Evolutionary conservation across 2,888 invertebrate species (phyloP).

Genomic region (Caenorhabditis wallacei): DNA sequence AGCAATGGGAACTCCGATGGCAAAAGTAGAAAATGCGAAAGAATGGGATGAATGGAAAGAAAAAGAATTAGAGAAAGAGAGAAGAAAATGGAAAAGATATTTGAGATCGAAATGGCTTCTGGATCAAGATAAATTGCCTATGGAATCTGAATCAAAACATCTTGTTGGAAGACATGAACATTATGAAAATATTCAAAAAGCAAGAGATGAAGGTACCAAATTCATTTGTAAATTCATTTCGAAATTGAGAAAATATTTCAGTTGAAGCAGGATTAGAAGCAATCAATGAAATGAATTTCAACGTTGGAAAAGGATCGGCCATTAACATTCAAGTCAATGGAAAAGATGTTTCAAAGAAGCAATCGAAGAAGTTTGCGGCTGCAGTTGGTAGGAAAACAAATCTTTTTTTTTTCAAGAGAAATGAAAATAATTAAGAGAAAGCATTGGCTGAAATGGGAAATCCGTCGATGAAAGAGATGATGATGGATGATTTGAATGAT

Average conservation of each 20-base stretch:
- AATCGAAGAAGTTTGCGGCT: constrained; percentile 38
- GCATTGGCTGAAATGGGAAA: constrained; percentile 44
- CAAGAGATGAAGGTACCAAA: constrained; percentile 13
- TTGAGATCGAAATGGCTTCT: constrained; percentile 48
- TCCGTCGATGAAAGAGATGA: constrained; percentile 36
- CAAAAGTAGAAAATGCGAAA: constrained; percentile 20
- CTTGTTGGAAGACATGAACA: constrained; percentile 33
- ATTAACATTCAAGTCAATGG: constrained; percentile 47
- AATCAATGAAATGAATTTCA: constrained; percentile 43
- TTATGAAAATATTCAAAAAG: constrained; percentile 13
- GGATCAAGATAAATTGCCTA: constrained; percentile 27
- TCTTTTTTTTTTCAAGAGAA: neutral
- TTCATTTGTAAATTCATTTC: neutral
- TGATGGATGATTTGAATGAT: constrained; percentile 38
- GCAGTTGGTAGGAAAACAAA: constrained; percentile 25
- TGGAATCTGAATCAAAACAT: constrained; percentile 22
- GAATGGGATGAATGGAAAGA: constrained; percentile 53
- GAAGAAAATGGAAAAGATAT: constrained; percentile 33
- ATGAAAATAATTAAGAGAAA: constrained; percentile 24
- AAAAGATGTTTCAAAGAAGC: constrained; percentile 33
- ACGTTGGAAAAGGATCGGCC: constrained; percentile 34
- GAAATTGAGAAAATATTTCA: constrained; percentile 1
- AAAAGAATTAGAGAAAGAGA: constrained; percentile 34
- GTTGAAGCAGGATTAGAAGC: constrained; percentile 30
- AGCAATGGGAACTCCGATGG: constrained; percentile 52